Evolutionary conservation across 2,113 vertebrate genomes (phyloP), one percentile per base, ranked within the genome.

Genomic region (Otocyon megalotis): DNA sequence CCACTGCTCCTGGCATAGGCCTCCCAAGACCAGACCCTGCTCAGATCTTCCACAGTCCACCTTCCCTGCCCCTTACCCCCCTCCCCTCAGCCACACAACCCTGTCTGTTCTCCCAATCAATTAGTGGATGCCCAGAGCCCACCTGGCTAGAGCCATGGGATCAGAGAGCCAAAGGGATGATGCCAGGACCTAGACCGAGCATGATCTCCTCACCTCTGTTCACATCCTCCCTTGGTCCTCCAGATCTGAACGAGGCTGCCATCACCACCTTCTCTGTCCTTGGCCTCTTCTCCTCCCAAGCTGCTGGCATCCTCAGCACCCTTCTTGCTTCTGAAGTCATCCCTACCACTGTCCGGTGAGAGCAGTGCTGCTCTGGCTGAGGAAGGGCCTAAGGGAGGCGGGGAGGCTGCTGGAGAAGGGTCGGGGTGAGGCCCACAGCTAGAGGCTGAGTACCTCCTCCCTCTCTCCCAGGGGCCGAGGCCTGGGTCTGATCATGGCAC

Each of bases 241-340:
- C 88, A 99, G 99, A 99, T 98, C 98, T 99, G 90, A 99, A 99
- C 8, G 99, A 99, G 92, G 98, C 98, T 0, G 99, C 99, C 81
- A 98, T 99, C 97, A 99, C 99, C 0, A 98, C 99, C 15, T 99
- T 99, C 98, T 99, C 99, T 1, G 99, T 99, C 85, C 98, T 99
- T 56, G 99, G 99, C 11, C 99, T 99, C 63, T 99, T 99, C 98
- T 99, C 99, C 58, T 99, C 99, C 50, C 99, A 99, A 96, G 99
- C 99, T 28, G 99, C 99, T 0, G 99, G 99, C 26, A 99, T 99
- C 30, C 99, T 99, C 88, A 99, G 99, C 94, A 98, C 99, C 96
- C 98, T 99, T 94, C 99, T 99, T 93, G 99, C 99, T 32, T 98
- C 99, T 3, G 99, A 99, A 98, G 97, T 99, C 97, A 99, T 99